Evolutionary conservation across 2,888 invertebrate species (phyloP).

Genomic region (Cosmopolites sordidus): DNA sequence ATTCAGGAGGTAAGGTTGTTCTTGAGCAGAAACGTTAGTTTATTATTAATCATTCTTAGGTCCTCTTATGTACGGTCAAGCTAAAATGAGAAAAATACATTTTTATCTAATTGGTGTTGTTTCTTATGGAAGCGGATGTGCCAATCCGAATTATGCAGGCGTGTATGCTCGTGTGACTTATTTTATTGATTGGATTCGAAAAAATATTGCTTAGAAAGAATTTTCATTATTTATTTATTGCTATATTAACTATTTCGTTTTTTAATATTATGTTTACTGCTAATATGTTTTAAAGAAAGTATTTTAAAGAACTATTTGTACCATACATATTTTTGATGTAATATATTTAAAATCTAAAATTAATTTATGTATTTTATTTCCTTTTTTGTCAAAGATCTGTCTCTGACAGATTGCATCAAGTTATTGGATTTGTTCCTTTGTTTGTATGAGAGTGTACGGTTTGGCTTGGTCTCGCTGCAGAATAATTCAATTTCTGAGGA

Average conservation of each 20-base stretch:
- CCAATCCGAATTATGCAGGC: slow-evolving; percentile 59
- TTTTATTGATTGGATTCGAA: slow-evolving; percentile 60
- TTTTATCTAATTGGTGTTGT: slow-evolving; percentile 64
- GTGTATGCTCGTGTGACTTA: slow-evolving; percentile 60
- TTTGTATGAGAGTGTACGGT: too few relatives aligned
- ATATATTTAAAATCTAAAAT: too few relatives aligned
- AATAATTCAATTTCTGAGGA: too few relatives aligned
- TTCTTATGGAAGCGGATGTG: slow-evolving; percentile 63
- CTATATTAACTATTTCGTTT: not conserved
- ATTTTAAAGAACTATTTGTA: too few relatives aligned
- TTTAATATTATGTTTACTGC: not conserved
- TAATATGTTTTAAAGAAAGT: not conserved
- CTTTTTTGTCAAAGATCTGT: too few relatives aligned
- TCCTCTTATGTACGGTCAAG: slow-evolving; percentile 59
- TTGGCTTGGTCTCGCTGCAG: too few relatives aligned
- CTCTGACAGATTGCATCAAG: too few relatives aligned
- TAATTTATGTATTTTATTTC: too few relatives aligned
- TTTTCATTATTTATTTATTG: not conserved
- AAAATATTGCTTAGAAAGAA: slow-evolving; percentile 35
- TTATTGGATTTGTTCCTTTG: too few relatives aligned
- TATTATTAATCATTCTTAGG: too few relatives aligned
- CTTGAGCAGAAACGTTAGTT: too few relatives aligned
- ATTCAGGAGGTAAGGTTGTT: slow-evolving; percentile 67
- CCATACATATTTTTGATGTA: too few relatives aligned
- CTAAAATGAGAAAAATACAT: slow-evolving; percentile 34